phyloP scores from a whole-genome alignment of 2,888 invertebrate genomes.

The Trypoxylon attenuatum region DNA sequence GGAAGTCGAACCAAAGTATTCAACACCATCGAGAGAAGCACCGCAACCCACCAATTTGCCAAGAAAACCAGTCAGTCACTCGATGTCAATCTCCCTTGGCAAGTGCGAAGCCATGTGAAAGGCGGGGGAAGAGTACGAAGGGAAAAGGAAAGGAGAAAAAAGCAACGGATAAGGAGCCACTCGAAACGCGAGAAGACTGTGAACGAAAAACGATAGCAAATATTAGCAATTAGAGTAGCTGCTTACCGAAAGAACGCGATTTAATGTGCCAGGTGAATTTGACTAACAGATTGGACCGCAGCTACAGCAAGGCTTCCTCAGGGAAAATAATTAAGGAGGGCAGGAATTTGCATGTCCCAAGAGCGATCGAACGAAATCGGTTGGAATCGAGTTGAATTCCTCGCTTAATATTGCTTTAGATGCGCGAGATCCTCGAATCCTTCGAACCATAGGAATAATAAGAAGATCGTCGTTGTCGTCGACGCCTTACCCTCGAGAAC shows the following conservation, averaged over 20 bases:
- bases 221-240: constrained; percentile 34
- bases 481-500: no score
- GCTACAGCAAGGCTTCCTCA: constrained; percentile 35
- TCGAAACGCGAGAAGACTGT: no score
- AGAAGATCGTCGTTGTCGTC: background rate
- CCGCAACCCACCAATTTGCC: constrained; percentile 45
- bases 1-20: constrained; percentile 17
- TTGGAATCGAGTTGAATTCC: background rate
- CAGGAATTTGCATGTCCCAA: constrained; percentile 43
- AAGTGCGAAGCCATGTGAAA: no score
- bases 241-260: constrained; percentile 13
- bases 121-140: no score
- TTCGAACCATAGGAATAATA: constrained; percentile 5
- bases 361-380: constrained; percentile 1
- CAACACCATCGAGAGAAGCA: constrained; percentile 24
- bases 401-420: no score
- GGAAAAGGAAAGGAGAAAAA: no score
- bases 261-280: constrained; percentile 41
- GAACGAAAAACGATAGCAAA: constrained; percentile 35
- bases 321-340: constrained; percentile 45
- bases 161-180: no score
- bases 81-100: no score
- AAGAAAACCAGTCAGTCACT: no score
- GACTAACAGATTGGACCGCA: constrained; percentile 54
- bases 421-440: background rate